Base-by-base conservation (phyloP, 2,797 vertebrate species). In the Chaetophractus vellerosus region DNA sequence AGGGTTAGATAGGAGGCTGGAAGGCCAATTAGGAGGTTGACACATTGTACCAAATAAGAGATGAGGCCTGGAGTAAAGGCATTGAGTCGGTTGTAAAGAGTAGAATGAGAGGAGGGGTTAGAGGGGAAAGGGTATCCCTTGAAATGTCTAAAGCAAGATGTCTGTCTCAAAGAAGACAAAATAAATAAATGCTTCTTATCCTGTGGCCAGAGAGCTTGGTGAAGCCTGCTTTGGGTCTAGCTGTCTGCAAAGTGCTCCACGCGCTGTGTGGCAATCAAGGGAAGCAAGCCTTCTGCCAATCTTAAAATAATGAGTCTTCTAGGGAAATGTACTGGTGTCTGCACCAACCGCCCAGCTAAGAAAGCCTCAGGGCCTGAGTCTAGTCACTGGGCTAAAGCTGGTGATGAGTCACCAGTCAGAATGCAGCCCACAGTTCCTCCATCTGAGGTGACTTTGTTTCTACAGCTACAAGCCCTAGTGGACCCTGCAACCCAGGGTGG, bases 271-370 rank as follows among this genome's bases (percentile, higher is more conserved):
- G 61, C 16, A 38, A 15, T 71, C 86, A 76, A 28, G 16, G n/a
- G 75, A 68, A 79, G 36, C n/a, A 75, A 85, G 92, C 28, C 31
- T 3, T 68, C 95, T 91, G 41, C 26, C 38, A 92, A 69, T 57
- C 75, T 7, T 23, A 59, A 64, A 38, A 87, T 68, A 90, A 69
- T 31, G 57, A 31, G n/a, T 38, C 18, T 75, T 85, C 41, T 31
- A 41, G 63, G 57, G 33, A 88, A 96, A 74, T 5, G 9, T 16
- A 26, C 81, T 24, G 23, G 6, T 76, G 76, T 89, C 80, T 78
- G 6, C n/a, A 0, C 9, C 59, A 21, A 6, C 0, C 0, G 45
- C 75, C 23, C 64, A 68, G 21, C 1, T 48, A 1, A 28, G 68
- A 82, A 59, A 72, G 66, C 82, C 23, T 21, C 24, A 64, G 66